Conservation (phyloP, 2,797 vertebrate genomes). For the Tadarida brasiliensis region DNA sequence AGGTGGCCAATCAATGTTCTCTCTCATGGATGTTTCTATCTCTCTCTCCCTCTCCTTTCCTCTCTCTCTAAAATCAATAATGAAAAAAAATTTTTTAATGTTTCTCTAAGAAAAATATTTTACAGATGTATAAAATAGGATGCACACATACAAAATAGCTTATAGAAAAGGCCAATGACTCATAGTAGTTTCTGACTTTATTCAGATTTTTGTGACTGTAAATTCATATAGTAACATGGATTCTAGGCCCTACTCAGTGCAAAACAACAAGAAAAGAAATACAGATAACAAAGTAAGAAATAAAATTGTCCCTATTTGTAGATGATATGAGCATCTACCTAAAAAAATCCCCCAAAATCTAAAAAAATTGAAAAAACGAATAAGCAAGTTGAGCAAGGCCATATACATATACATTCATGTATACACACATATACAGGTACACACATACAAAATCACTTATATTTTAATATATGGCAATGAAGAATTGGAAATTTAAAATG, state of each 20-base stretch:
- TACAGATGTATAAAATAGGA: not conserved
- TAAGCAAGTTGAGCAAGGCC: not conserved
- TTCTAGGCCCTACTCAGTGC: not conserved
- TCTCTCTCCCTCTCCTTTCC: not conserved
- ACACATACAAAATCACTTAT: not conserved
- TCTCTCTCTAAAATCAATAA: not conserved
- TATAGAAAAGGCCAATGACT: not conserved
- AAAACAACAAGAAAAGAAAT: not conserved
- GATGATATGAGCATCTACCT: not conserved
- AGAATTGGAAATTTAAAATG: not conserved
- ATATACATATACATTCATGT: not conserved
- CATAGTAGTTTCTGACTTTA: not conserved
- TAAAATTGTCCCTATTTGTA: not conserved
- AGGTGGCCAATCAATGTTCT: too few relatives aligned
- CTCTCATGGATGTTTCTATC: too few relatives aligned
- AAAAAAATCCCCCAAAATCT: not conserved
- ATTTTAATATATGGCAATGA: not conserved
- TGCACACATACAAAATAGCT: not conserved
- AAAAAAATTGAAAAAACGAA: not conserved
- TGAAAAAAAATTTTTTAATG: not conserved
- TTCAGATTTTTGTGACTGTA: constrained; percentile 17
- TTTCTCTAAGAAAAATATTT: not conserved
- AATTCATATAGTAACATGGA: not conserved
- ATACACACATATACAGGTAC: too few relatives aligned
- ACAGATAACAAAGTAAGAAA: not conserved